Conservation (phyloP, 2,113 vertebrate species). For the Neomonachus schauinslandi region DNA sequence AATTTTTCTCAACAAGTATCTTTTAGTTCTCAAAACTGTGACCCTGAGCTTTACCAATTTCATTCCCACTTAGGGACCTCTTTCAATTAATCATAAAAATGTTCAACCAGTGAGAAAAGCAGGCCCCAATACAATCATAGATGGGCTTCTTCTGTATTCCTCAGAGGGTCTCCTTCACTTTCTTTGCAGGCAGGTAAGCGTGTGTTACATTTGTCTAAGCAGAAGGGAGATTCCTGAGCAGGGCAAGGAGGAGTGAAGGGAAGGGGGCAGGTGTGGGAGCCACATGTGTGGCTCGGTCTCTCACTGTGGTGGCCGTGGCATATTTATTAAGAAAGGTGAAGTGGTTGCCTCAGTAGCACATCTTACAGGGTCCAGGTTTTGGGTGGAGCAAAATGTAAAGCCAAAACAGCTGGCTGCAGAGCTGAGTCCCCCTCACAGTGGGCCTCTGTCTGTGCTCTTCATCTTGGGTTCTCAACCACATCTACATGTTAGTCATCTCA, state of each 20-base stretch:
- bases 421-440: accelerated
- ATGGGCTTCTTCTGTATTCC: background rate
- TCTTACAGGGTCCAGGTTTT: background rate
- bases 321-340: background rate
- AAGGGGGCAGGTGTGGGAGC: too few relatives aligned
- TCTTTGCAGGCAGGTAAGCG: background rate
- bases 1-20: background rate
- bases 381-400: background rate
- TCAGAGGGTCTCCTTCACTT: background rate
- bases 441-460: background rate
- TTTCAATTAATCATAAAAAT: background rate
- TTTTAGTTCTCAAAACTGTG: background rate
- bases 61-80: background rate
- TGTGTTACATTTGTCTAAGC: background rate
- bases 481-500: accelerated
- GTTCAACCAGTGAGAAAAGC: background rate
- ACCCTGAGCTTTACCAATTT: background rate
- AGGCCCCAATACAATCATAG: background rate
- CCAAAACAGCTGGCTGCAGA: too few relatives aligned
- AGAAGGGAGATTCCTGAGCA: background rate
- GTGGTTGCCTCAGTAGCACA: background rate
- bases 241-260: background rate
- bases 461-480: background rate
- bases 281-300: background rate
- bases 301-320: background rate